Conservation (phyloP, 2,797 vertebrate species). For the Sebastiscus albofasciatus region DNA sequence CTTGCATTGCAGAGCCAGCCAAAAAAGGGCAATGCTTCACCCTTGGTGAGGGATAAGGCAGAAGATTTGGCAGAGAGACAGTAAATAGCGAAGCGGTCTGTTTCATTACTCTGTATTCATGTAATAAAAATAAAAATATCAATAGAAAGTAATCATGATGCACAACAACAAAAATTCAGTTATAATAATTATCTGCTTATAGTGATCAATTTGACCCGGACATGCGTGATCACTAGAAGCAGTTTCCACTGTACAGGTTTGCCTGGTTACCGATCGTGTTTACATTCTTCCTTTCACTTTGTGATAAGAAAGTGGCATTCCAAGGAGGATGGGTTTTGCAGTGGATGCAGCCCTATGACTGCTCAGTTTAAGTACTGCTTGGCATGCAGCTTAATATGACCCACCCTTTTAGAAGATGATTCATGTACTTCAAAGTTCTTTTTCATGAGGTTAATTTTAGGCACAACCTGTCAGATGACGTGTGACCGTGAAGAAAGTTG, state of each 20-base stretch:
- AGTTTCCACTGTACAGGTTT: neutral
- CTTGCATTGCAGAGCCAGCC: too few relatives aligned
- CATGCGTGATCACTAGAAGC: too few relatives aligned
- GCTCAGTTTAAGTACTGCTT: neutral
- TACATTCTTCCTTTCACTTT: neutral
- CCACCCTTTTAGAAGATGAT: neutral
- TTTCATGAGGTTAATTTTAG: neutral
- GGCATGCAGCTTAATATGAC: neutral
- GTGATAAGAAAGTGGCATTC: neutral
- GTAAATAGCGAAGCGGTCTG: too few relatives aligned
- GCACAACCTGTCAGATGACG: neutral
- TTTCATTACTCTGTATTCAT: too few relatives aligned
- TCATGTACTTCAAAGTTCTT: neutral
- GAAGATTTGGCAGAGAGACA: too few relatives aligned
- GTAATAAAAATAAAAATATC: too few relatives aligned
- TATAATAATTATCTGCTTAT: too few relatives aligned
- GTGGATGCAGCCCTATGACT: neutral
- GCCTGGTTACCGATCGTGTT: neutral
- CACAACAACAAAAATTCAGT: too few relatives aligned
- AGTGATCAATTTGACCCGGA: too few relatives aligned
- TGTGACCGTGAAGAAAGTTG: neutral
- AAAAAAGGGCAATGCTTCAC: too few relatives aligned
- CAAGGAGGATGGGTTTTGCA: neutral
- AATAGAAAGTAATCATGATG: too few relatives aligned
- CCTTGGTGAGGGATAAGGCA: too few relatives aligned